phyloP scores from a whole-genome alignment of 2,888 invertebrate species.

The Clunio marinus region DNA sequence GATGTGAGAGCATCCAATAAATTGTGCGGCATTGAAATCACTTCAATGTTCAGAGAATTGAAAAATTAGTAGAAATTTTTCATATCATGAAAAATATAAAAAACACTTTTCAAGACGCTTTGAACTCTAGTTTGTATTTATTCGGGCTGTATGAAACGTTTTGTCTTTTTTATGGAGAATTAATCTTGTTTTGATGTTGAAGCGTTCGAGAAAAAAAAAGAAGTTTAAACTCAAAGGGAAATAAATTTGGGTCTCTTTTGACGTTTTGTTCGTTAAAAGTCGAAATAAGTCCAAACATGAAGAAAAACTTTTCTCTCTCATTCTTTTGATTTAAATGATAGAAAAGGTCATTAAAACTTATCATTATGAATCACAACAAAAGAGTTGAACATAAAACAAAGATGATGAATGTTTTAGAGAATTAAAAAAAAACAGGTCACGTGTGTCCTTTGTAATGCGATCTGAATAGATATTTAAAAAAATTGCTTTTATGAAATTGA shows the following conservation, averaged over 20 bases:
- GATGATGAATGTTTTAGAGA: conserved; percentile 1
- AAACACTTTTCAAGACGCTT: too few species aligned
- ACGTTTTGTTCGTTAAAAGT: neutral
- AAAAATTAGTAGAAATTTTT: conserved; percentile 33
- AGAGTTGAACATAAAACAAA: neutral
- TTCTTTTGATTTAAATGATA: conserved; percentile 2
- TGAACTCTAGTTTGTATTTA: neutral
- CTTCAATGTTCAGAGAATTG: conserved; percentile 19
- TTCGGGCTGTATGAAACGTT: neutral
- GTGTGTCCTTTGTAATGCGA: conserved; percentile 8
- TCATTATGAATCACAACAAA: conserved; percentile 7
- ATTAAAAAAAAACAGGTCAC: too few species aligned
- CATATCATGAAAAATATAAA: neutral
- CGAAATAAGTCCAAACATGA: neutral
- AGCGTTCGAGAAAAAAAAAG: conserved; percentile 7
- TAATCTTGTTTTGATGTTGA: conserved; percentile 39
- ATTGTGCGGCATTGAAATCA: conserved; percentile 32
- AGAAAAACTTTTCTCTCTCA: conserved; percentile 13
- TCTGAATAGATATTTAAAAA: too few species aligned
- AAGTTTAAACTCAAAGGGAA: conserved; percentile 10
- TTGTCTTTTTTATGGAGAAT: conserved; percentile 34
- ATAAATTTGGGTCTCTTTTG: conserved; percentile 30
- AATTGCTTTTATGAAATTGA: too few species aligned
- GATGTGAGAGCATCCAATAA: conserved; percentile 4
- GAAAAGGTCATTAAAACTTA: conserved; percentile 36